A percentile compares a stretch with the other conserved stretches of the same genome.
phyloP scores from a whole-genome alignment of 2,888 invertebrate species.

The Diaprepes abbreviatus region DNA sequence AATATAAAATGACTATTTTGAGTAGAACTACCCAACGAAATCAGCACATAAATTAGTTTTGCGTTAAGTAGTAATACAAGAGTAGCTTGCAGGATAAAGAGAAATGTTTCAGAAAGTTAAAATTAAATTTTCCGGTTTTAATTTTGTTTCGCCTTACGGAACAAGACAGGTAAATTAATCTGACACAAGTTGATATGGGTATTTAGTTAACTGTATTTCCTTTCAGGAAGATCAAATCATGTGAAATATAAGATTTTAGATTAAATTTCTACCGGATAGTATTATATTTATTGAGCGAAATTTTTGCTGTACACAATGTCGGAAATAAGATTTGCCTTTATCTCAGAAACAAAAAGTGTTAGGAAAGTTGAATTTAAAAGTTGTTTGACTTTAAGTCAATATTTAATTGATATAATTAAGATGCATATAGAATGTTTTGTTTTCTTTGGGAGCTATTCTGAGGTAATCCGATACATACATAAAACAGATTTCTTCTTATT shows the following conservation, averaged over 20 bases:
- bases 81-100: slow-evolving; percentile 35
- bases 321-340: too few relatives aligned
- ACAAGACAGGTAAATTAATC: slow-evolving; percentile 34
- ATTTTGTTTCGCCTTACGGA: slow-evolving; percentile 27
- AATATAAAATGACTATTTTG: too few relatives aligned
- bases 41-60: slow-evolving; percentile 30
- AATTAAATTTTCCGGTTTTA: slow-evolving; percentile 40
- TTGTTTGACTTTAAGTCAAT: too few relatives aligned
- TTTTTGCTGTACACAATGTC: too few relatives aligned
- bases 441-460: too few relatives aligned
- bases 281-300: too few relatives aligned
- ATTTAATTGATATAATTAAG: too few relatives aligned
- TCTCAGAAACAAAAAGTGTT: too few relatives aligned
- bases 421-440: too few relatives aligned
- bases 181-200: slow-evolving; percentile 35
- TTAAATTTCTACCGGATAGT: not conserved
- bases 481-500: too few relatives aligned
- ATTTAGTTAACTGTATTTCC: slow-evolving; percentile 26
- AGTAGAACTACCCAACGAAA: slow-evolving; percentile 13
- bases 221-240: slow-evolving; percentile 24
- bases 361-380: too few relatives aligned
- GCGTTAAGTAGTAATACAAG: slow-evolving; percentile 33
- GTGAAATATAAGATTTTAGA: slow-evolving; percentile 24
- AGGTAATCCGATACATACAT: too few relatives aligned
- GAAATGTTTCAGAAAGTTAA: slow-evolving; percentile 29